A percentile compares a stretch with the other conserved stretches of the same genome.
Evolutionary conservation across 2,888 invertebrate genomes (phyloP).

Genomic region (Blomia tropicalis): DNA sequence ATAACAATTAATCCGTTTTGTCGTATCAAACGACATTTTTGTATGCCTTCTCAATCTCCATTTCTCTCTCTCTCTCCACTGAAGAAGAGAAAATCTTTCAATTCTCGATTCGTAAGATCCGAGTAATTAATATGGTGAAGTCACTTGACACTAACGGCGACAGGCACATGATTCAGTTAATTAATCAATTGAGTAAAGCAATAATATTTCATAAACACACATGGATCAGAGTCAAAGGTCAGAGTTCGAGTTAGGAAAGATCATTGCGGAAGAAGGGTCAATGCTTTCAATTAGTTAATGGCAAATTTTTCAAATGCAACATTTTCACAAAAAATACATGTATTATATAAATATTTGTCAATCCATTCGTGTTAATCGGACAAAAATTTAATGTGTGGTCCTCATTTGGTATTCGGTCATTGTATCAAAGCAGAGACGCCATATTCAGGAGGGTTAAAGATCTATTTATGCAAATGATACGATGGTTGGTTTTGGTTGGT

Average conservation of each 20-base stretch:
- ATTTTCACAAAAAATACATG: neutral
- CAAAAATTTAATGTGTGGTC: too few relatives aligned
- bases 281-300: slow-evolving; percentile 6
- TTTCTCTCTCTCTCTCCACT: too few relatives aligned
- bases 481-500: too few relatives aligned
- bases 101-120: too few relatives aligned
- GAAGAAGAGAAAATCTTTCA: too few relatives aligned
- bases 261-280: neutral
- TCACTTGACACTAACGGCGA: neutral
- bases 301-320: neutral
- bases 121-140: neutral
- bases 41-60: too few relatives aligned
- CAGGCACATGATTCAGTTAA: neutral
- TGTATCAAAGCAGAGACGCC: too few relatives aligned
- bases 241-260: neutral
- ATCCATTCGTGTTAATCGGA: slow-evolving; percentile 11
- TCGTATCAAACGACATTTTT: too few relatives aligned
- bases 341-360: slow-evolving; percentile 4
- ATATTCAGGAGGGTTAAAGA: too few relatives aligned
- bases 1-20: slow-evolving; percentile 11
- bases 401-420: too few relatives aligned
- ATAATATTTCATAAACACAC: neutral
- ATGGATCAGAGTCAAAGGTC: slow-evolving; percentile 3
- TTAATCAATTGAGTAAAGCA: neutral
- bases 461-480: too few relatives aligned